These are phyloP conservation scores for Brachyalestes nurse DNA, from an alignment of 2,797 vertebrate genomes.

Conservation along the genomic window DNA sequence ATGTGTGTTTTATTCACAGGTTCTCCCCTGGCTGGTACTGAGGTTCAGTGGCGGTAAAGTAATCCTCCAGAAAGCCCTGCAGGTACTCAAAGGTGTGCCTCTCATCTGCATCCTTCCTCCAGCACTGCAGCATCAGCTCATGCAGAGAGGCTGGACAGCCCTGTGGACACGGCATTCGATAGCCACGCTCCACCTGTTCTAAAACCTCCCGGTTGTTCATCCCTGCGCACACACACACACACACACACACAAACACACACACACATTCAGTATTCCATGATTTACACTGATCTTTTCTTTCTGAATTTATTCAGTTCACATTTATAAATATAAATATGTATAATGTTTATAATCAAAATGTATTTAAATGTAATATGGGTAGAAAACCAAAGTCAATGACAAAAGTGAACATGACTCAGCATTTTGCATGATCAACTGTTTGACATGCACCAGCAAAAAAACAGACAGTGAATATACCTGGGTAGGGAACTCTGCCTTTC, in stretches of 20 bases:
- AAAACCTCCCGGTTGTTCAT: conserved; percentile 98
- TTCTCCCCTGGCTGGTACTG: conserved; percentile 97
- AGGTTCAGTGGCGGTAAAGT: conserved; percentile 96
- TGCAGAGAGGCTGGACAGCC: conserved; percentile 89
- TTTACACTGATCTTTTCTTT: neutral
- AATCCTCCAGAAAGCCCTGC: conserved; percentile 97
- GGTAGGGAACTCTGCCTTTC: conserved; percentile 93
- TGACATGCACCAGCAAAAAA: neutral
- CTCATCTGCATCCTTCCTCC: conserved; percentile 92
- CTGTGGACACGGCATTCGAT: conserved; percentile 90
- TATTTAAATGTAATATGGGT: no score
- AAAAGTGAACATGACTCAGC: neutral
- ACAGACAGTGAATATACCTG: conserved; percentile 34
- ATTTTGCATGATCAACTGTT: no score
- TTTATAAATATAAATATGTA: no score
- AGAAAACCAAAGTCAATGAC: neutral
- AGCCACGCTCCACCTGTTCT: conserved; percentile 94
- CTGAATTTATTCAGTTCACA: neutral
- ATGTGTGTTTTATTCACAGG: conserved; percentile 72
- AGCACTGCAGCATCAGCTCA: conserved; percentile 94
- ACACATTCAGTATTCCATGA: neutral
- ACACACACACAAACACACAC: conserved; percentile 3
- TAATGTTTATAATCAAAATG: no score
- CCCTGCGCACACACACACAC: conserved; percentile 72
- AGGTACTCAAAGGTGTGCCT: conserved; percentile 97